Percentiles rank a stretch among this genome's conserved stretches.
These are phyloP conservation scores for human DNA, from an alignment of 2,113 vertebrate genomes.

Conservation along the genomic window DNA sequence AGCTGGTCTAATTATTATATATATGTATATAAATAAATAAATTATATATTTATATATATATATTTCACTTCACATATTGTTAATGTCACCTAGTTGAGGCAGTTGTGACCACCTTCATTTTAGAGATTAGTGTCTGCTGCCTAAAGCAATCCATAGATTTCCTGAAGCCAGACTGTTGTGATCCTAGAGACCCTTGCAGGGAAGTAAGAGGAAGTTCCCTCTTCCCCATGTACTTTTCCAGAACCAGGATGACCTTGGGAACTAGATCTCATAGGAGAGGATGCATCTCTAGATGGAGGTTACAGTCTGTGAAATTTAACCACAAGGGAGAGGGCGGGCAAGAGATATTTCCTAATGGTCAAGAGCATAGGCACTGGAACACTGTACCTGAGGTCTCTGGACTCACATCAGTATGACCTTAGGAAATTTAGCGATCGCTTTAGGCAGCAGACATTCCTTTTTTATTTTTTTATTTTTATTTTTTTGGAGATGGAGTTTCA, in stretches of 20 bases:
- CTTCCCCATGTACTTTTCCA: not conserved
- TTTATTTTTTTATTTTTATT: too few species aligned
- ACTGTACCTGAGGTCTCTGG: not conserved
- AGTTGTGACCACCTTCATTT: not conserved
- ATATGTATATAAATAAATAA: too few species aligned
- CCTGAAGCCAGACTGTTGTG: not conserved
- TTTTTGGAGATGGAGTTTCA: too few species aligned
- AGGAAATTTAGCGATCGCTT: not conserved
- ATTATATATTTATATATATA: too few species aligned
- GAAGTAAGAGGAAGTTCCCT: not conserved
- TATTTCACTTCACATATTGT: not conserved
- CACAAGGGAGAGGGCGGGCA: fast-evolving
- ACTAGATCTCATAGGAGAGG: not conserved
- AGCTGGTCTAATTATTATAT: too few species aligned
- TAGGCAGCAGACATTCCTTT: not conserved
- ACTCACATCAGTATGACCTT: not conserved
- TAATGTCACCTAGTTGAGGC: not conserved
- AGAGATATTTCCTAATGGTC: not conserved
- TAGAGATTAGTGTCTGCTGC: not conserved
- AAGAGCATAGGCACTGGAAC: not conserved
- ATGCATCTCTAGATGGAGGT: not conserved
- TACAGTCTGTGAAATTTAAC: not conserved
- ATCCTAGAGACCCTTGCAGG: not conserved
- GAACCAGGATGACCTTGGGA: not conserved
- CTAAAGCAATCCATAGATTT: not conserved